Percentiles rank a stretch among this genome's conserved stretches.
Conservation (phyloP, 2,888 invertebrate genomes). For the Dynastes hyllus region DNA sequence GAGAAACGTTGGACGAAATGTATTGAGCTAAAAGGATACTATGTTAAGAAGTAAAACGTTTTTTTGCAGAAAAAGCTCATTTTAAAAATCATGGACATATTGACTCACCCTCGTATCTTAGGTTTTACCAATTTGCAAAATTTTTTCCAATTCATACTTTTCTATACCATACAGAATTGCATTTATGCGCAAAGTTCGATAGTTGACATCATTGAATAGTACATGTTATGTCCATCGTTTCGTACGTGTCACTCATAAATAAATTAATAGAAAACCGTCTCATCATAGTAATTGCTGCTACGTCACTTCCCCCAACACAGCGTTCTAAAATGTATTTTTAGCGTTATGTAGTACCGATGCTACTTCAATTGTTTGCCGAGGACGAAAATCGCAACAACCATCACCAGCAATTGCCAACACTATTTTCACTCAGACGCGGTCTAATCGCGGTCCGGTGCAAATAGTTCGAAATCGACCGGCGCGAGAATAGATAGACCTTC, state of each 20-base stretch:
- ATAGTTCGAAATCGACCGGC: background rate
- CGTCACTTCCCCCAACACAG: slow-evolving; percentile 35
- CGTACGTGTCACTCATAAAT: slow-evolving; percentile 25
- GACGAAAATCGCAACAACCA: slow-evolving; percentile 17
- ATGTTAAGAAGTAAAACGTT: too few species aligned
- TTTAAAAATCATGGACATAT: too few species aligned
- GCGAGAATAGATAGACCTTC: background rate
- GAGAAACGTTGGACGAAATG: too few species aligned
- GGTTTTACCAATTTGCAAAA: too few species aligned
- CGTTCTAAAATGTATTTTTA: slow-evolving; percentile 31
- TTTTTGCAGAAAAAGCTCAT: too few species aligned
- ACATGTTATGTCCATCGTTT: background rate
- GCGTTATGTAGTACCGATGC: slow-evolving; percentile 1
- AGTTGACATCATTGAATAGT: background rate
- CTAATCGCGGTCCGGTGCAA: background rate
- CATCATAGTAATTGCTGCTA: slow-evolving; percentile 33
- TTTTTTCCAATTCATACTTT: too few species aligned
- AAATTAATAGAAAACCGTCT: slow-evolving; percentile 20
- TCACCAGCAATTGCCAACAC: background rate
- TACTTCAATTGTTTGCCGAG: slow-evolving; percentile 20
- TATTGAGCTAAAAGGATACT: too few species aligned
- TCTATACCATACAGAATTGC: background rate
- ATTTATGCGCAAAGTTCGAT: too few species aligned
- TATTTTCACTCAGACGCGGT: background rate
- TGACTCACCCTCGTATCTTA: too few species aligned